Evolutionary conservation across 2,113 vertebrate genomes (phyloP).

Genomic region (Theristicus caerulescens): DNA sequence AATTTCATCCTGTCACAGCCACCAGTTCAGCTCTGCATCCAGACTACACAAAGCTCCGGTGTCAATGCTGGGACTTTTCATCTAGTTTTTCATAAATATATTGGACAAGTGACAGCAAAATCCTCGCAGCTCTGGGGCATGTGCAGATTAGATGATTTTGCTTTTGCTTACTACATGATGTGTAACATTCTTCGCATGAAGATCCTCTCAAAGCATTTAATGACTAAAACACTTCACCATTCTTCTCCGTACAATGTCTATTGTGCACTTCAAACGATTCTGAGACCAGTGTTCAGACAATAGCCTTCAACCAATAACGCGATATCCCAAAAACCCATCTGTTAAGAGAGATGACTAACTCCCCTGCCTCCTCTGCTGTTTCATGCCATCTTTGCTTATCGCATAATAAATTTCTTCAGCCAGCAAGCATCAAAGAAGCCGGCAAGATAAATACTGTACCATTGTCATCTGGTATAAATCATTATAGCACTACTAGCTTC

Average conservation of each 20-base stretch:
- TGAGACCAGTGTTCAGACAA: not conserved
- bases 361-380: slow-evolving; percentile 29
- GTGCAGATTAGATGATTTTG: not conserved
- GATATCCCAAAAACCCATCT: slow-evolving; percentile 27
- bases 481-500: not conserved
- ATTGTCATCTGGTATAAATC: not conserved
- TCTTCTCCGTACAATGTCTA: not conserved
- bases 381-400: slow-evolving; percentile 4
- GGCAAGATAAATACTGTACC: not conserved
- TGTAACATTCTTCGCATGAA: not conserved
- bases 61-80: not conserved
- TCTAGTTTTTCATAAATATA: not conserved
- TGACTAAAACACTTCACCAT: not conserved
- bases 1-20: not conserved
- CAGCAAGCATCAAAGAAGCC: slow-evolving; percentile 9
- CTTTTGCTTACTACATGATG: not conserved
- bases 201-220: not conserved
- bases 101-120: not conserved
- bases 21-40: not conserved
- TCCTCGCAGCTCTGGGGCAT: not conserved
- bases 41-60: not conserved
- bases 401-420: not conserved
- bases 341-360: slow-evolving; percentile 44
- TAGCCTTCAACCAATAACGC: not conserved
- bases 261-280: not conserved